Evolutionary conservation across 2,113 vertebrate species (phyloP).

Genomic region (Cyanoderma ruficeps): DNA sequence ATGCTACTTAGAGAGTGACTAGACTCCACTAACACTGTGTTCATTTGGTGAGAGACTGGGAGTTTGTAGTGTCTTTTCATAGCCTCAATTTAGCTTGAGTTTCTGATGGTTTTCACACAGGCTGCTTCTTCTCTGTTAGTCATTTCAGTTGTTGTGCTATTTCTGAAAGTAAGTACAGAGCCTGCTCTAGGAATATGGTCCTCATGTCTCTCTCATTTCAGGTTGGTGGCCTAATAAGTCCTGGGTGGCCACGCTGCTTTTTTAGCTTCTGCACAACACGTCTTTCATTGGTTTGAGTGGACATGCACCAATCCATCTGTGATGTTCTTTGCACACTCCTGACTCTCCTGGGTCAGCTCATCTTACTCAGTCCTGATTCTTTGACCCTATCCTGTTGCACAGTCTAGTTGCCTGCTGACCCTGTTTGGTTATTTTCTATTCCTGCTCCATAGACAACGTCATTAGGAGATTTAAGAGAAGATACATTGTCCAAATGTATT

Average conservation of each 20-base stretch:
- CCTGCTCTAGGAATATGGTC: background rate
- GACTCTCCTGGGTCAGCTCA: background rate
- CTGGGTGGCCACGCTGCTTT: background rate
- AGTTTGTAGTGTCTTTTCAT: background rate
- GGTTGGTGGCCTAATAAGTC: background rate
- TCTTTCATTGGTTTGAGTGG: background rate
- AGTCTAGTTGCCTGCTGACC: background rate
- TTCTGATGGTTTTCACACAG: background rate
- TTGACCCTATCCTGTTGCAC: background rate
- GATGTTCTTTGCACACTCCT: background rate
- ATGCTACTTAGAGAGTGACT: background rate
- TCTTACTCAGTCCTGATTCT: background rate
- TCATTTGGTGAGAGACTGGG: background rate
- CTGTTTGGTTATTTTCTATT: background rate
- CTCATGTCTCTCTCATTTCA: background rate
- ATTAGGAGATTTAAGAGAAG: background rate
- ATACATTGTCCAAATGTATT: background rate
- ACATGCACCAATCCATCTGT: background rate
- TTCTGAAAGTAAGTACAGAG: background rate
- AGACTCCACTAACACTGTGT: background rate
- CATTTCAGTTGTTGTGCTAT: background rate
- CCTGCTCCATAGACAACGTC: background rate
- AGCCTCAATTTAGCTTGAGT: background rate
- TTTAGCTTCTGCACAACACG: background rate
- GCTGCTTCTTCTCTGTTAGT: background rate